Percentiles rank a stretch among this genome's conserved stretches.
These are phyloP conservation scores for Antechinus stuartii DNA, from an alignment of 2,113 vertebrate species.

Conservation along the genomic window DNA sequence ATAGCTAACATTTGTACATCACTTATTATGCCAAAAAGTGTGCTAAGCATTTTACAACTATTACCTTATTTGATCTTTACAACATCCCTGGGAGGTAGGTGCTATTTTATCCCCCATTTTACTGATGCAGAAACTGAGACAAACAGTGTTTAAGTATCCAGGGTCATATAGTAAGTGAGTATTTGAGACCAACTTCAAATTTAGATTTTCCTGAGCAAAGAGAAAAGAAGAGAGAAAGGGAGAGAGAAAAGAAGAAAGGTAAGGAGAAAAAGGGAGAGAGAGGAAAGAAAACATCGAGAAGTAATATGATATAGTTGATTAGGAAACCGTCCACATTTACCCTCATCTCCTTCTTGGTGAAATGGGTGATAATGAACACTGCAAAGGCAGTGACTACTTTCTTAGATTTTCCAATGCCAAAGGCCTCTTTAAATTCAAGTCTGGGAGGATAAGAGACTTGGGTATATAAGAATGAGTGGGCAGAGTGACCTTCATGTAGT, in stretches of 20 bases:
- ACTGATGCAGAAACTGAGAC: background rate
- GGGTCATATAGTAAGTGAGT: background rate
- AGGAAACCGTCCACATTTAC: background rate
- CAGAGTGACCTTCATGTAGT: no score
- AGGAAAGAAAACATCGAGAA: background rate
- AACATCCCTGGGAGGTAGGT: rapidly evolving
- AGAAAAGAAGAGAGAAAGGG: background rate
- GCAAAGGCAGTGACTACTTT: background rate
- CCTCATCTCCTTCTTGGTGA: background rate
- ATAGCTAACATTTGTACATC: no score
- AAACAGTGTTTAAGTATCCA: background rate
- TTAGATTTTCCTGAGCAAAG: background rate
- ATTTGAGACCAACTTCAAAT: background rate
- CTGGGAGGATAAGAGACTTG: background rate
- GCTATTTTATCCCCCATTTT: background rate
- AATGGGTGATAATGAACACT: background rate
- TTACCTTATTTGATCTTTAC: background rate
- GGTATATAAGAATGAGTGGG: background rate
- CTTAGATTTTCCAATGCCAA: background rate
- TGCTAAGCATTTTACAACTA: no score
- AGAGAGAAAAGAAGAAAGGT: background rate
- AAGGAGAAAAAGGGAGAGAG: background rate
- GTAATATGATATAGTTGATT: background rate
- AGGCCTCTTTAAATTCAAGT: background rate
- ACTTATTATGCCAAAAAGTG: no score